Base-by-base conservation (phyloP, 2,113 vertebrate species). In the Megaceryle maxima region DNA sequence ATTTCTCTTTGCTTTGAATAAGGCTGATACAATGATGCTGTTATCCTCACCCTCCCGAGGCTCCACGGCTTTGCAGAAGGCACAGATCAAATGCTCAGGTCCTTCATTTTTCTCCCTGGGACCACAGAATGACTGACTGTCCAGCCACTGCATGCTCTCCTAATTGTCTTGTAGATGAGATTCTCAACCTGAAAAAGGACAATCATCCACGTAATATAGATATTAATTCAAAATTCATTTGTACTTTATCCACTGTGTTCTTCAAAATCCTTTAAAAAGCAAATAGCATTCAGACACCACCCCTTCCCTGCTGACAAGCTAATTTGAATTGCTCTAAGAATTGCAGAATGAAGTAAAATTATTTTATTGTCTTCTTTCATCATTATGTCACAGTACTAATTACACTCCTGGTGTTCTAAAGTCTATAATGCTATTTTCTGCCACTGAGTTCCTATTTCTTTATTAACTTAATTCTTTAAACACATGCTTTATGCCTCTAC, bases 351-450 rank as follows among this genome's bases (percentile, higher is more conserved):
- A 83, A 94, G 69, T 68, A 76, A 82, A 96, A 95, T 92, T 90
- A 82, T 94, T 94, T 96, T 94, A 93, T 92, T 96, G 69, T 73
- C 22, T 96, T 84, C 90, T 91, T 94, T 94, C 83, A 89, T 96
- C 83, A 68, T 90, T 88, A 82, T 93, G 83, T 37, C 73, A 79
- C 56, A 39, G 62, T 87, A 88, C 88, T 94, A 96, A 95, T 94
- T 95, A 91, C 10, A 11, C 28, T 94, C 77, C 80, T 91, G 88
- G 66, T 84, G 83, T 91, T 97, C 76, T 76, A 15, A 90, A 91
- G 51, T 82, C 60, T 88, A 41, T 87, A 95, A 95, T 75, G 57
- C 28, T 92, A 60, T 93, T 93, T 95, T 53, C 83, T 94, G 76
- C 70, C 64, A 62, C 11, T 16, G 37, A 93, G 68, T 88, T 94